A percentile compares a stretch with the other conserved stretches of the same genome.
Conservation (phyloP, 1,140 invertebrate genomes). For the Hestina assimilis region DNA sequence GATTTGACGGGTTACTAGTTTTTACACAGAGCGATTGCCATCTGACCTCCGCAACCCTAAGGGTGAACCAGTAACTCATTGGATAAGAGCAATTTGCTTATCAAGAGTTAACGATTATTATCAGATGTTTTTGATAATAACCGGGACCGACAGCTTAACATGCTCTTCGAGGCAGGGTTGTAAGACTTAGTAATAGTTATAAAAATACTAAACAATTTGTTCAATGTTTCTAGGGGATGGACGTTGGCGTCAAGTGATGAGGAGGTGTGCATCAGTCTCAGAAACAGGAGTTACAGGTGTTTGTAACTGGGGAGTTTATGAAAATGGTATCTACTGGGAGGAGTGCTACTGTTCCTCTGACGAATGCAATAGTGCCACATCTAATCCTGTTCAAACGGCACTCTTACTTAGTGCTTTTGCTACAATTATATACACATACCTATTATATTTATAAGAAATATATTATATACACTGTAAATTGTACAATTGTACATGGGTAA, state of each 20-base stretch:
- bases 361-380: conserved; percentile 84
- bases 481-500: too few relatives aligned
- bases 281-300: conserved; percentile 94
- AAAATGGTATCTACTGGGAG: conserved; percentile 96
- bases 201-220: background rate
- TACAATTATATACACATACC: background rate
- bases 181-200: background rate
- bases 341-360: conserved; percentile 95
- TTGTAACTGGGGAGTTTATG: conserved; percentile 95
- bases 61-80: too few relatives aligned
- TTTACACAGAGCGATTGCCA: too few relatives aligned
- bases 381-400: conserved; percentile 25
- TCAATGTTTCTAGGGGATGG: conserved; percentile 87
- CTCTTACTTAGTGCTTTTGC: background rate
- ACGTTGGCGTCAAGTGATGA: conserved; percentile 93
- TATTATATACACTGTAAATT: too few relatives aligned
- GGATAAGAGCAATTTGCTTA: too few relatives aligned
- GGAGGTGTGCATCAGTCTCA: conserved; percentile 92
- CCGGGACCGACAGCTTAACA: too few relatives aligned
- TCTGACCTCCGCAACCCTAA: too few relatives aligned
- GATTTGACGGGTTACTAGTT: too few relatives aligned
- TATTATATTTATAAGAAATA: too few relatives aligned
- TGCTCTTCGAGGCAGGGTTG: too few relatives aligned
- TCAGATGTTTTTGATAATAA: too few relatives aligned
- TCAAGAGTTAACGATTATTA: too few relatives aligned